These are phyloP conservation scores for Steinernema scapterisci DNA, from an alignment of 2,888 invertebrate genomes.

Conservation along the genomic window DNA sequence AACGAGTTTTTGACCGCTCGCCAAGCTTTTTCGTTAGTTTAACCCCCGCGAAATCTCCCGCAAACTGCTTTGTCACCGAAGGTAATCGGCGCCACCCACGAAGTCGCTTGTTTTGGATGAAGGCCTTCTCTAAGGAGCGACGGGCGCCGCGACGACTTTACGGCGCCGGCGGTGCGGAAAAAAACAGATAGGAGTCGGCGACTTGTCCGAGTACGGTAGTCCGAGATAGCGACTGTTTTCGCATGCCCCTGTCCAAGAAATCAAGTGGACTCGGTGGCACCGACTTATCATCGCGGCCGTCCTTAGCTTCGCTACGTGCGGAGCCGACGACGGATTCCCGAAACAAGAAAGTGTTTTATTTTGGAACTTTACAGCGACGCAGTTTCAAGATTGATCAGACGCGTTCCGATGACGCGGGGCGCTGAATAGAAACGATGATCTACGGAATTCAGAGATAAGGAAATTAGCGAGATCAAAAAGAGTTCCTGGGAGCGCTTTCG, in stretches of 20 bases:
- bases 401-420: too few relatives aligned
- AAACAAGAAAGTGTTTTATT: neutral
- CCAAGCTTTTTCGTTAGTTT: neutral
- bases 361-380: neutral
- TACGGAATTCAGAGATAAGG: too few relatives aligned
- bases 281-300: too few relatives aligned
- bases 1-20: neutral
- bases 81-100: neutral
- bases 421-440: too few relatives aligned
- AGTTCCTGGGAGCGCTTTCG: too few relatives aligned
- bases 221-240: neutral
- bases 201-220: neutral
- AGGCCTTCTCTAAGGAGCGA: neutral
- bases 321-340: too few relatives aligned
- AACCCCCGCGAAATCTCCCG: neutral
- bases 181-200: slow-evolving; percentile 9
- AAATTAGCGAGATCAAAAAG: too few relatives aligned
- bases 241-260: too few relatives aligned
- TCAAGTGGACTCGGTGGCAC: too few relatives aligned
- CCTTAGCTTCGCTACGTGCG: too few relatives aligned
- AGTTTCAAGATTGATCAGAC: neutral
- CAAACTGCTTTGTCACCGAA: neutral
- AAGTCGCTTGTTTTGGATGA: neutral
- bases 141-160: neutral
- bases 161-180: neutral